A percentile compares a stretch with the other conserved stretches of the same genome.
These are phyloP conservation scores for Leuciscus idus DNA, from an alignment of 2,113 vertebrate genomes.

Conservation along the genomic window DNA sequence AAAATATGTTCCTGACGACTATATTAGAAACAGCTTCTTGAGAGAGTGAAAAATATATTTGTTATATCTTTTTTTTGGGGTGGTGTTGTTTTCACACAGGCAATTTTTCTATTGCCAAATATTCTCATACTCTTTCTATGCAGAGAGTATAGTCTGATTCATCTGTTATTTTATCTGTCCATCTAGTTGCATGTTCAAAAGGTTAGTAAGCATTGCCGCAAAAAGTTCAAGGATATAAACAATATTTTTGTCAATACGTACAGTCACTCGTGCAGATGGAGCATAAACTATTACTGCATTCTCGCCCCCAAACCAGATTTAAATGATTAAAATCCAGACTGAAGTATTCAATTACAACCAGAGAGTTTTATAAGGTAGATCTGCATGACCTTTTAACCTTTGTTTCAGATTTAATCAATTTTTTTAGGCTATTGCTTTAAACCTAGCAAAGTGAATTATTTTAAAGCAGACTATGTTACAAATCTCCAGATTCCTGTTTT, in stretches of 20 bases:
- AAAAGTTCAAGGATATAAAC: slow-evolving; percentile 34
- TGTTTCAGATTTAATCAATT: not conserved
- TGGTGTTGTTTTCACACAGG: not conserved
- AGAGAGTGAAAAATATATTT: slow-evolving; percentile 44
- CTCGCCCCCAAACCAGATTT: slow-evolving; percentile 3
- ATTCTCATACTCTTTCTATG: not conserved
- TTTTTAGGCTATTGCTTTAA: not conserved
- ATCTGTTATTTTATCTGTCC: slow-evolving; percentile 25
- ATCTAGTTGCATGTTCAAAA: slow-evolving; percentile 16
- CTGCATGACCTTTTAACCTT: slow-evolving; percentile 7
- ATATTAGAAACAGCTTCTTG: slow-evolving; percentile 66
- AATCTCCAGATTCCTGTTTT: not conserved
- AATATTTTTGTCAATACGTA: slow-evolving; percentile 23
- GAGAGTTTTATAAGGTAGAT: not conserved
- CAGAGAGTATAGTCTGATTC: slow-evolving; percentile 32
- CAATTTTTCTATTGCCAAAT: slow-evolving; percentile 16
- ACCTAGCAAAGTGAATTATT: not conserved
- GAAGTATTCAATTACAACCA: slow-evolving; percentile 18
- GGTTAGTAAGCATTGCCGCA: slow-evolving; percentile 5
- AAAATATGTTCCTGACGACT: slow-evolving; percentile 57
- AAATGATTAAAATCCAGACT: slow-evolving; percentile 27
- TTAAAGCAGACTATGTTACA: not conserved
- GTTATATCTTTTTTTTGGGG: slow-evolving; percentile 32
- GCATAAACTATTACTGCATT: slow-evolving; percentile 25
- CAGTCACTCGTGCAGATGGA: slow-evolving; percentile 35